A percentile compares a stretch with the other conserved stretches of the same genome.
phyloP scores from a whole-genome alignment of 2,113 vertebrate species.

The Aythya baeri region DNA sequence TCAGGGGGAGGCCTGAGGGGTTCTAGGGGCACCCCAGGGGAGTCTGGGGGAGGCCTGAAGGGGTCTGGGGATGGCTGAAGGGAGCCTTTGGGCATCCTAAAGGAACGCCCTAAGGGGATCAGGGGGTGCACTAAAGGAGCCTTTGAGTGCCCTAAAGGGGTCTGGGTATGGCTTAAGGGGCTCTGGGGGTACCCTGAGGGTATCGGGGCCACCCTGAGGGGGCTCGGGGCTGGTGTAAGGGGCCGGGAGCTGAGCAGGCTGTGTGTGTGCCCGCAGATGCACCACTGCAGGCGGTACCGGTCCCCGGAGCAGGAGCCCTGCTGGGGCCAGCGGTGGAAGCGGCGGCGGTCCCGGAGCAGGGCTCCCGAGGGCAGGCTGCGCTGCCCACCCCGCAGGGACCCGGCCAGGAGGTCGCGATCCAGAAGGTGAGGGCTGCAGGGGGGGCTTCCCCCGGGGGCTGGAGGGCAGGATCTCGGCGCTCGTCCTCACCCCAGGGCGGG shows the following conservation, averaged over 20 bases:
- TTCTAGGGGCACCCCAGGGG: background rate
- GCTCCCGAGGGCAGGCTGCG: conserved; percentile 73
- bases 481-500: background rate
- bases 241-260: background rate
- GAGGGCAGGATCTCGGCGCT: no score
- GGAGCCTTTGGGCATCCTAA: no score
- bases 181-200: no score
- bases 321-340: conserved; percentile 77
- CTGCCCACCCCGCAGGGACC: conserved; percentile 71
- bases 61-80: no score
- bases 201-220: no score
- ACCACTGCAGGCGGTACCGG: conserved; percentile 78
- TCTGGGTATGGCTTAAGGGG: no score
- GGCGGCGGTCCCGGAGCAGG: conserved; percentile 76
- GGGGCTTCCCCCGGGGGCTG: no score
- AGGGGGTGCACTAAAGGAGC: no score
- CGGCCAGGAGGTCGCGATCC: conserved; percentile 69
- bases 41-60: background rate
- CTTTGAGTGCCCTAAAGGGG: no score
- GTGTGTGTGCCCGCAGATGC: conserved; percentile 67
- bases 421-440: conserved; percentile 65
- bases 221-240: no score
- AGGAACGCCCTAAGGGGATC: no score
- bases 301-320: conserved; percentile 77
- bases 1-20: background rate